Evolutionary conservation across 2,888 invertebrate species (phyloP).

Genomic region (Blastobasis lacticolella): DNA sequence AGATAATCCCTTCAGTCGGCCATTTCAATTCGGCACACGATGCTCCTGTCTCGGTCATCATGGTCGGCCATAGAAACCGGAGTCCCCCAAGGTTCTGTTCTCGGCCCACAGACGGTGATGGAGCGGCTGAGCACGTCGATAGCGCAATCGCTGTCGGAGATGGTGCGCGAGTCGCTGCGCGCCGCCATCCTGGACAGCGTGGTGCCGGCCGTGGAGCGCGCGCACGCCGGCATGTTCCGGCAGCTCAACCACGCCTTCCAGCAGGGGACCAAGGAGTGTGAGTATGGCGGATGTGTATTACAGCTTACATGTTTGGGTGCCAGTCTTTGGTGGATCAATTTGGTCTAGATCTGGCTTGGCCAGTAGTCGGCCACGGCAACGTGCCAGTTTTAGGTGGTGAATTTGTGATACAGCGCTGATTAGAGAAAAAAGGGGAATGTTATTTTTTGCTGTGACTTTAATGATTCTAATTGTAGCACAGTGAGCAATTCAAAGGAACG

Average conservation of each 20-base stretch:
- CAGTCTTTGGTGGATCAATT: no score
- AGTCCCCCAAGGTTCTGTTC: neutral
- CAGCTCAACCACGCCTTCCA: constrained; percentile 93
- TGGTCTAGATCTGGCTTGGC: no score
- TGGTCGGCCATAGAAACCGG: neutral
- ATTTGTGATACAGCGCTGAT: no score
- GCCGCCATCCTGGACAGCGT: constrained; percentile 84
- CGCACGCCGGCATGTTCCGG: constrained; percentile 88
- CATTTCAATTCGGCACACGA: no score
- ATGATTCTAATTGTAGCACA: no score
- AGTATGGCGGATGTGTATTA: constrained; percentile 34
- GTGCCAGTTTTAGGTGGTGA: no score
- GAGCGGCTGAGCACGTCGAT: constrained; percentile 83
- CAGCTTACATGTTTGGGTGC: neutral
- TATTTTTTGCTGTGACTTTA: no score
- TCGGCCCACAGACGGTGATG: constrained; percentile 75
- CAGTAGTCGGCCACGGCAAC: no score
- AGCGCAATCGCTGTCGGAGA: constrained; percentile 80
- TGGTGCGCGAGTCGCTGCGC: constrained; percentile 84
- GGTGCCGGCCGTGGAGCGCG: constrained; percentile 90
- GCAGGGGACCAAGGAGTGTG: constrained; percentile 92
- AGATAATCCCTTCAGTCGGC: no score
- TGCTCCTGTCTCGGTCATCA: no score
- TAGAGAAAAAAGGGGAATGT: no score
- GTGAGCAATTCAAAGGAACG: no score